A percentile compares a stretch with the other conserved stretches of the same genome.
These are phyloP conservation scores for Erpetoichthys calabaricus DNA, from an alignment of 2,797 vertebrate species.

Conservation along the genomic window DNA sequence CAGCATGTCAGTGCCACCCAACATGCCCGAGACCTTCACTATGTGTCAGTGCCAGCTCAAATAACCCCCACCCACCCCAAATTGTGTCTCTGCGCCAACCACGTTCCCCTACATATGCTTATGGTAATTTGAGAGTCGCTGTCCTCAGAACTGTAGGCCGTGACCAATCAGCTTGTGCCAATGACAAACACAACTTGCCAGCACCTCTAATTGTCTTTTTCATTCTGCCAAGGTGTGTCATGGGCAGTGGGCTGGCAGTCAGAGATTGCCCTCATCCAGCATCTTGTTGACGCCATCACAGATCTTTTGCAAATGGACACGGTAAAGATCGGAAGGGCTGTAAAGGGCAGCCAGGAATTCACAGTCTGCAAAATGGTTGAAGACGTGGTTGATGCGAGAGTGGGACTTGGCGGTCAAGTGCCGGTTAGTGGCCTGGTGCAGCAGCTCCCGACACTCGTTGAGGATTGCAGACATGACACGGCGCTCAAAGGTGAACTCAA, in stretches of 20 bases:
- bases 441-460: slow-evolving; percentile 76
- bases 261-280: slow-evolving; percentile 80
- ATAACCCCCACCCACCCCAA: too few species aligned
- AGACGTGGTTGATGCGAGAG: slow-evolving; percentile 79
- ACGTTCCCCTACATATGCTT: too few species aligned
- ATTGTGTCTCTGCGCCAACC: too few species aligned
- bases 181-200: too few species aligned
- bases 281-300: slow-evolving; percentile 81
- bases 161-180: too few species aligned
- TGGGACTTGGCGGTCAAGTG: slow-evolving; percentile 88
- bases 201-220: too few species aligned
- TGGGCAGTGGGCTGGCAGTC: slow-evolving; percentile 25
- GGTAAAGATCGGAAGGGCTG: slow-evolving; percentile 66
- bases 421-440: slow-evolving; percentile 74
- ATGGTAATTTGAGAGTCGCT: too few species aligned
- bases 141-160: too few species aligned
- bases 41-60: too few species aligned
- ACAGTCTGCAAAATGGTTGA: slow-evolving; percentile 79
- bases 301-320: slow-evolving; percentile 64
- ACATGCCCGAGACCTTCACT: too few species aligned
- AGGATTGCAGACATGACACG: slow-evolving; percentile 72
- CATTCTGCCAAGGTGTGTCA: too few species aligned
- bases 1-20: too few species aligned
- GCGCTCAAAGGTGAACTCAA: slow-evolving; percentile 94
- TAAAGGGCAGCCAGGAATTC: slow-evolving; percentile 82